Evolutionary conservation across 2,797 vertebrate species (phyloP).

Genomic region (Catamblyrhynchus diadema): DNA sequence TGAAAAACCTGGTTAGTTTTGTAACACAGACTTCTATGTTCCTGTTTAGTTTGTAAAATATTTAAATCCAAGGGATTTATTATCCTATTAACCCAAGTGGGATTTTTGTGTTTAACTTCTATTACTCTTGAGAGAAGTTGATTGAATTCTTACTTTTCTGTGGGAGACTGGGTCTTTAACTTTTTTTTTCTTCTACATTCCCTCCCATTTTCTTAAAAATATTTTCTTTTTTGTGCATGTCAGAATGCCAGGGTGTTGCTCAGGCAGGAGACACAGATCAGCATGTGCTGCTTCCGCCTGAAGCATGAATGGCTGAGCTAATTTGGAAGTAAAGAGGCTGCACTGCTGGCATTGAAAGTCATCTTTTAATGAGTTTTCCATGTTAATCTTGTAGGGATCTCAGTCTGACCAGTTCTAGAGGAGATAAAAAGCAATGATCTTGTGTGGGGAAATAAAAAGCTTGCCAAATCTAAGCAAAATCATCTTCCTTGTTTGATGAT

Average conservation of each 20-base stretch:
- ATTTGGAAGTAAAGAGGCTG: background rate
- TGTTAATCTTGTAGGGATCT: slow-evolving; percentile 50
- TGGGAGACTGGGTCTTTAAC: background rate
- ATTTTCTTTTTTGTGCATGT: background rate
- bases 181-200: background rate
- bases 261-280: background rate
- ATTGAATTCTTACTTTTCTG: background rate
- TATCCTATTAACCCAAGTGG: background rate
- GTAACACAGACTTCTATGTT: background rate
- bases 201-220: background rate
- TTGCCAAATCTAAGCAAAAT: slow-evolving; percentile 6
- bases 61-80: slow-evolving; percentile 25
- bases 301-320: background rate
- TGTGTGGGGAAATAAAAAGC: background rate
- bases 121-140: background rate
- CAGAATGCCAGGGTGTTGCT: background rate
- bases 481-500: background rate
- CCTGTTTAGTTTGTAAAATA: slow-evolving; percentile 22
- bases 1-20: background rate
- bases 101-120: background rate
- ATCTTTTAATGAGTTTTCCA: slow-evolving; percentile 30
- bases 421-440: slow-evolving; percentile 5
- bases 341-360: slow-evolving; percentile 1
- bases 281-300: background rate
- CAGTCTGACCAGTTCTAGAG: background rate